These are phyloP conservation scores for Atractosteus spatula DNA, from an alignment of 2,113 vertebrate genomes.

Conservation along the genomic window DNA sequence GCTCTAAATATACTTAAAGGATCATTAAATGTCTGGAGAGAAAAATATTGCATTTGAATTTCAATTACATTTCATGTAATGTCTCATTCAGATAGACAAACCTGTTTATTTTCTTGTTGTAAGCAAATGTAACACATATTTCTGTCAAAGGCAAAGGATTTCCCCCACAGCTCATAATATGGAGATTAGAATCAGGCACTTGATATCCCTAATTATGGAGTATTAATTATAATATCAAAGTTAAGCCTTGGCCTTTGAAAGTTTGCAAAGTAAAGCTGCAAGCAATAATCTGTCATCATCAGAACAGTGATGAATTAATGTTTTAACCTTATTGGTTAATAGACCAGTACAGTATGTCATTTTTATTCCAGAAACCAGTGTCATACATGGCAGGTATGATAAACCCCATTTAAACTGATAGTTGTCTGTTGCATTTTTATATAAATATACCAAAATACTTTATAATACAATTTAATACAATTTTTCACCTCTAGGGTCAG, in stretches of 20 bases:
- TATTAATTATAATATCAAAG: slow-evolving; percentile 49
- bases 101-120: slow-evolving; percentile 37
- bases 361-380: slow-evolving; percentile 55
- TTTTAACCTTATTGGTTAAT: slow-evolving; percentile 56
- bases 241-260: slow-evolving; percentile 39
- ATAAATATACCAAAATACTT: no score
- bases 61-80: slow-evolving; percentile 15
- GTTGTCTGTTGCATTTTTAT: slow-evolving; percentile 18
- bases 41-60: slow-evolving; percentile 14
- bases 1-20: no score
- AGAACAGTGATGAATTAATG: slow-evolving; percentile 45
- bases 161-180: slow-evolving; percentile 45
- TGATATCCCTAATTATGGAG: slow-evolving; percentile 47
- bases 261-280: slow-evolving; percentile 50
- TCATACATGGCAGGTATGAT: slow-evolving; percentile 54
- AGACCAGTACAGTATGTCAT: slow-evolving; percentile 52
- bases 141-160: slow-evolving; percentile 41
- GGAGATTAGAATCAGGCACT: slow-evolving; percentile 34
- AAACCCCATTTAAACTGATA: slow-evolving; percentile 45
- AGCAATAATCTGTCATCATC: slow-evolving; percentile 55
- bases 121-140: slow-evolving; percentile 47
- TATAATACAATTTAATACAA: no score
- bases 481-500: no score
- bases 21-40: slow-evolving; percentile 34
- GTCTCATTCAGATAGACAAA: slow-evolving; percentile 35